A percentile compares a stretch with the other conserved stretches of the same genome.
Evolutionary conservation across 2,113 vertebrate species (phyloP).

Genomic region (Hoplias malabaricus): DNA sequence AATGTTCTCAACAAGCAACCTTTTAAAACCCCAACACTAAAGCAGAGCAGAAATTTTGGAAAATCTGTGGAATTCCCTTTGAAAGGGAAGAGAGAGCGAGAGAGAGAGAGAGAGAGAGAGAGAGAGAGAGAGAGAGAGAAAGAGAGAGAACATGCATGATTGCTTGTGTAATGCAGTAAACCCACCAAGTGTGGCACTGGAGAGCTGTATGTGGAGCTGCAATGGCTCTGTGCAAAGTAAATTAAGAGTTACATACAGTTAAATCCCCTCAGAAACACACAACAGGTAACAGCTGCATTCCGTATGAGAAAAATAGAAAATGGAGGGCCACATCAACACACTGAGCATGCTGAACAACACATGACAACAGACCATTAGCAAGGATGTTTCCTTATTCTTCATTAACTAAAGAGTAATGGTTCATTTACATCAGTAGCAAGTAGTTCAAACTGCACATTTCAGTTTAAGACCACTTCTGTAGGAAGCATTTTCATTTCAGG

Average conservation of each 20-base stretch:
- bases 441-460: slow-evolving; percentile 37
- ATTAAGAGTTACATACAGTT: background rate
- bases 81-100: background rate
- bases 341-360: slow-evolving; percentile 62
- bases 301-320: background rate
- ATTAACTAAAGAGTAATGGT: slow-evolving; percentile 28
- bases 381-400: slow-evolving; percentile 56
- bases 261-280: background rate
- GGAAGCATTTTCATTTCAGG: slow-evolving; percentile 66
- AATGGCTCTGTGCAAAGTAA: background rate
- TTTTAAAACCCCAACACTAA: background rate
- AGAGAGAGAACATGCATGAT: background rate
- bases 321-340: slow-evolving; percentile 30
- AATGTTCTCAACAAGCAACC: background rate
- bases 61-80: background rate
- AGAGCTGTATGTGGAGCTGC: background rate
- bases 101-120: background rate
- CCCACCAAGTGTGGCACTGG: background rate
- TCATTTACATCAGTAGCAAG: slow-evolving; percentile 48
- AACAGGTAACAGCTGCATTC: background rate
- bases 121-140: background rate
- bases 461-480: slow-evolving; percentile 55
- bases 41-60: background rate
- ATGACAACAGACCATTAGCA: slow-evolving; percentile 48
- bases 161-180: background rate